Base-by-base conservation (phyloP, 1,140 invertebrate genomes). In the Drosophila cardini region DNA sequence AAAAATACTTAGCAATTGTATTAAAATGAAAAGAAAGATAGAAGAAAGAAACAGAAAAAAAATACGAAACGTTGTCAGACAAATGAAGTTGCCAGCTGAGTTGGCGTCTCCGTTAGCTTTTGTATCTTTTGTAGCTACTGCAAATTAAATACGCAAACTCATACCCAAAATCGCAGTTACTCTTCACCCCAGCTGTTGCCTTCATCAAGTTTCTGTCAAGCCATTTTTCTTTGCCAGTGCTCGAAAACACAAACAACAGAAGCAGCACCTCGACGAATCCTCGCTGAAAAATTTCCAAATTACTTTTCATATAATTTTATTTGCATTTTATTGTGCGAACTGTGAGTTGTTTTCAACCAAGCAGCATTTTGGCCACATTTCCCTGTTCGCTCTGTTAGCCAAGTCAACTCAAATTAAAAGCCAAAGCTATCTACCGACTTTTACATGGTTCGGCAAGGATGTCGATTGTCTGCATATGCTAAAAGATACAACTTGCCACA, bases 281-380 rank as follows among this genome's bases (percentile, higher is more conserved):
- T 76, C 50, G 38, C 50, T 8, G 16, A 56, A 76, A 80, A 64
- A 68, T 81, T 55, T 50, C 36, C 68, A 84, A 86, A 86, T 86
- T 86, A 79, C 83, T 87, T 86, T 74, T 87, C 68, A 73, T 82
- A 87, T 82, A 79, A 87, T 73, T 87, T 83, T 82, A 87, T 86
- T 86, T 83, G 84, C 82, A 79, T 87, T 83, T 87, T 61, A 79
- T 87, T 76, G 60, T 70, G 50, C 38, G 45, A 63, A 57, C 68
- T 34, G 63, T 43, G 52, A 62, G 34, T 63, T 55, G 56, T 38
- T 70, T 70, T 32, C 42, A 48, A 36, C 32, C 72, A 74, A 61
- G 1, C 57, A 57, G 32, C 30, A 38, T 53, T 38, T 58, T 48
- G 70, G 52, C 63, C 58, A 61, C 61, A 43, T 70, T 69, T 38